phyloP scores from a whole-genome alignment of 2,888 invertebrate genomes.

The Cephus runcator region DNA sequence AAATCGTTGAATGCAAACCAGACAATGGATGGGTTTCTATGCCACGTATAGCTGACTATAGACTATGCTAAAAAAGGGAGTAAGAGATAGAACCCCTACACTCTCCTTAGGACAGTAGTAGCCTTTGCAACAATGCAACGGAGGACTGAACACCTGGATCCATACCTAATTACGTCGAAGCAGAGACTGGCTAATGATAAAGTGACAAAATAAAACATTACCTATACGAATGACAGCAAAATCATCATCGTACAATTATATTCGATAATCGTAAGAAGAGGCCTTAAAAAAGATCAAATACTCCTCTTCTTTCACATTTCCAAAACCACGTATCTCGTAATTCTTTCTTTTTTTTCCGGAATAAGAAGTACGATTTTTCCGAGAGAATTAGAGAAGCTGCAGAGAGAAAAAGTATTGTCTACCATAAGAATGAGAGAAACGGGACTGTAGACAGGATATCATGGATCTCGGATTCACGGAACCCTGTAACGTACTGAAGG shows the following conservation, averaged over 20 bases:
- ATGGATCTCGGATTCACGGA: background rate
- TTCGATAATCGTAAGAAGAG: background rate
- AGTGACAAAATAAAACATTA: background rate
- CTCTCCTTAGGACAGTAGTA: background rate
- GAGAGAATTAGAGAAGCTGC: background rate
- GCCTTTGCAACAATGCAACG: slow-evolving; percentile 19
- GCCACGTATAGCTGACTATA: background rate
- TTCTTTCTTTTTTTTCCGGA: background rate
- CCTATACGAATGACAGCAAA: too few species aligned
- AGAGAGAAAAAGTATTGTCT: background rate
- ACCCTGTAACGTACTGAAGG: slow-evolving; percentile 40
- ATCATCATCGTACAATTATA: background rate
- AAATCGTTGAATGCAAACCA: slow-evolving; percentile 54
- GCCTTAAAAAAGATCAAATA: background rate
- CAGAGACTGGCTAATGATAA: background rate
- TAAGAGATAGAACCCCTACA: background rate
- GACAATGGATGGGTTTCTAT: slow-evolving; percentile 41
- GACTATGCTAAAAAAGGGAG: background rate
- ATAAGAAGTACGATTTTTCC: background rate
- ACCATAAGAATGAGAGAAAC: background rate
- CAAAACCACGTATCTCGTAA: background rate
- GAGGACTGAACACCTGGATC: slow-evolving; percentile 40
- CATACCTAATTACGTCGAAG: slow-evolving; percentile 38
- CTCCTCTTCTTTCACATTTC: too few species aligned
- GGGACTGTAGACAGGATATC: background rate